These are phyloP conservation scores for Masticophis lateralis DNA, from an alignment of 2,797 vertebrate genomes.

Conservation along the genomic window DNA sequence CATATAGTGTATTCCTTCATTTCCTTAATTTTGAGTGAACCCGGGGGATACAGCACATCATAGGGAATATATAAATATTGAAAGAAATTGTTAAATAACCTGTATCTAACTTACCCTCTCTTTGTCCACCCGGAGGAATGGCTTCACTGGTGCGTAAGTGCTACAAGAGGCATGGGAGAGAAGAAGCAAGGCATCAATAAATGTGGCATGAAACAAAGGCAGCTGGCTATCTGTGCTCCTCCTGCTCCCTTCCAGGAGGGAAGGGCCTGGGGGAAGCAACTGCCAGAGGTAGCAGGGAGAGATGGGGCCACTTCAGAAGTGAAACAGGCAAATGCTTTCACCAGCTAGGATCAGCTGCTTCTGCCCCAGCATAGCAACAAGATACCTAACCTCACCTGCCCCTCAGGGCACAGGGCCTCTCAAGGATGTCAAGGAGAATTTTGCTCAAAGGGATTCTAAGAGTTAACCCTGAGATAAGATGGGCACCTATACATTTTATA, in stretches of 20 bases:
- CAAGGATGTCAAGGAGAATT: no score
- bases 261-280: neutral
- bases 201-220: neutral
- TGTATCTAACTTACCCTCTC: conserved; percentile 83
- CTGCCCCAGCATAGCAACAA: neutral
- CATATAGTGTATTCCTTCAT: neutral
- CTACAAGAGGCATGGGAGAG: conserved; percentile 66
- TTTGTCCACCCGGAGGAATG: conserved; percentile 97
- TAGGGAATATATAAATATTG: neutral
- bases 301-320: neutral
- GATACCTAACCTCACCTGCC: neutral
- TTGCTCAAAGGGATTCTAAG: neutral
- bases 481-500: neutral
- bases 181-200: neutral
- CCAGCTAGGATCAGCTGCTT: neutral
- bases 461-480: neutral
- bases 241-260: neutral
- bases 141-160: conserved; percentile 96
- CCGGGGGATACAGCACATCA: neutral
- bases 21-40: neutral
- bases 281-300: no score
- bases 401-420: neutral
- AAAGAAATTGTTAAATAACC: neutral
- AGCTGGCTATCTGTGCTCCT: neutral
- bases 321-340: neutral